These are phyloP conservation scores for Diglossa cyanea DNA, from an alignment of 2,797 vertebrate species.

Conservation along the genomic window DNA sequence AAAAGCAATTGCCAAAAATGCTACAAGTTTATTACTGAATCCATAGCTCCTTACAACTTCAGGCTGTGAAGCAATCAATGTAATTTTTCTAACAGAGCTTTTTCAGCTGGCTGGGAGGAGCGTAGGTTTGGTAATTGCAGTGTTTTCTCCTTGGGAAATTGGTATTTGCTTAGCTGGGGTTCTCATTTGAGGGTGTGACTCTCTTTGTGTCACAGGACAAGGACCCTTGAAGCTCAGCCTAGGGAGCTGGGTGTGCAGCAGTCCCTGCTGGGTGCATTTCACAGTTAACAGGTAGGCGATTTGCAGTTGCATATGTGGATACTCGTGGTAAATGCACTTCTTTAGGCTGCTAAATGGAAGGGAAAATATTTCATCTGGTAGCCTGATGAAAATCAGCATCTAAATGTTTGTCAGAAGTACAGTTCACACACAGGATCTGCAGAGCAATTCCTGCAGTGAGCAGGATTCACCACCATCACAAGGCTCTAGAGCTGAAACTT, in stretches of 20 bases:
- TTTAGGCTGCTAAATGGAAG: background rate
- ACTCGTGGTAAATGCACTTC: background rate
- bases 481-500: background rate
- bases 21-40: background rate
- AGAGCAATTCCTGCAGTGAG: background rate
- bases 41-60: background rate
- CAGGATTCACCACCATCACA: rapidly evolving
- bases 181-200: background rate
- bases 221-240: background rate
- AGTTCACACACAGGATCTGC: background rate
- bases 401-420: background rate
- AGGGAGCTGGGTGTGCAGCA: background rate
- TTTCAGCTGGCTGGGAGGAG: background rate
- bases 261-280: background rate
- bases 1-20: background rate
- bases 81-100: background rate
- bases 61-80: background rate
- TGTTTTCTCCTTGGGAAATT: background rate
- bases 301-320: background rate
- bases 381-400: background rate
- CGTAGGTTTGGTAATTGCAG: background rate
- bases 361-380: background rate
- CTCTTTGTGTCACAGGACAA: background rate
- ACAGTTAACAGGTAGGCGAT: background rate
- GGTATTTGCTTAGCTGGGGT: background rate